Conservation (phyloP, 2,888 invertebrate species). For the Cataglyphis altisquamis region DNA sequence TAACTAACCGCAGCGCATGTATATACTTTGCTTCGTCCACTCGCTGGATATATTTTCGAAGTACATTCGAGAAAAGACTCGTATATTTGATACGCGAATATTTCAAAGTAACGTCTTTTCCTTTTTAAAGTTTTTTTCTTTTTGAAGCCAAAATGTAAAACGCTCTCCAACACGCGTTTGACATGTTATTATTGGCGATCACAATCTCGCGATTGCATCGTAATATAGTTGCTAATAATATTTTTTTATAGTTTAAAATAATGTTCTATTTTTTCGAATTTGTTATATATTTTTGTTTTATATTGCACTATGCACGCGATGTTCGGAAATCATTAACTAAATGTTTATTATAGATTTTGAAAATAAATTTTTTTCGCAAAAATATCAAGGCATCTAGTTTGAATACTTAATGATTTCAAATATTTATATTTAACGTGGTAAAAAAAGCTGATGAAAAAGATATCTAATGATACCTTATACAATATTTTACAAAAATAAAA, state of each 20-base stretch:
- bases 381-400: neutral
- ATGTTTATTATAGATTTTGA: neutral
- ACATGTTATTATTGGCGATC: neutral
- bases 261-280: neutral
- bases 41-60: constrained; percentile 44
- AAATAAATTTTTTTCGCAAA: neutral
- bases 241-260: neutral
- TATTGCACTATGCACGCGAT: neutral
- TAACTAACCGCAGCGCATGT: constrained; percentile 41
- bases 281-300: neutral
- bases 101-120: constrained; percentile 6
- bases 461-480: neutral
- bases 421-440: neutral
- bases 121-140: neutral
- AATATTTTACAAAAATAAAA: neutral
- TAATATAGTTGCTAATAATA: neutral
- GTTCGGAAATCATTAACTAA: neutral
- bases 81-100: constrained; percentile 40
- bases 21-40: constrained; percentile 26
- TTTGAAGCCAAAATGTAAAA: neutral
- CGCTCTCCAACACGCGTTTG: neutral
- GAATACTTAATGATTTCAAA: neutral
- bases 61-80: constrained; percentile 16
- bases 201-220: neutral
- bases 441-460: neutral